Base-by-base conservation (phyloP, 1,140 invertebrate genomes). In the Pseudoatta argentina region DNA sequence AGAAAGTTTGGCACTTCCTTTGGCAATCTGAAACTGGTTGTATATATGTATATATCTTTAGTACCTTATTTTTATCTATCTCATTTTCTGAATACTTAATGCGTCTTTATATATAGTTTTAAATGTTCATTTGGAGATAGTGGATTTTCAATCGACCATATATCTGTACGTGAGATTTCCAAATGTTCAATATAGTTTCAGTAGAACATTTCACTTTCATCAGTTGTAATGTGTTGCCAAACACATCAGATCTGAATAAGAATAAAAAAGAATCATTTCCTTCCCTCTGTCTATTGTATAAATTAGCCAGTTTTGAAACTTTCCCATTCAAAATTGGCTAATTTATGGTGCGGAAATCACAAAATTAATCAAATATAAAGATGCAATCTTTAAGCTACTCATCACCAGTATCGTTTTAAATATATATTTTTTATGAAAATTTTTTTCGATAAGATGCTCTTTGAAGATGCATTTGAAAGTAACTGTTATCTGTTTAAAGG, bases 401-500 rank as follows among this genome's bases (percentile, higher is more conserved):
- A 61, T 79, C 30, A 75, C 79, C 79, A 75, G 59, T 83, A 83
- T 61, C 79, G 69, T 75, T 75, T 83, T 34, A 83, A 75, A 24
- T 83, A 51, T 30, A 83, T 75, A 63, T 55, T 88, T 30, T 86
- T 55, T 51, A 86, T 66, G 34, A 85, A 85, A 67, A 76, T 76
- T 67, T 24, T 82, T 30, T 90, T 88, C 61, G 85, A 88, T 85
- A 89, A 67, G 79, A 89, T 89, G 87, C 81, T 93, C 78, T 73
- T 94, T 85, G 75, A 91, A 69, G 82, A 92, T 71, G 71, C 86
- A 73, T 94, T 81, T 59, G 92, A 87, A 27, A 94, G 87, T 85
- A 93, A 88, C 83, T 94, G 94, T 93, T 94, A 94, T 94, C 94
- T 94, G 10, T 92, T 94, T 51, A 94, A 77, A 72, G 94, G 91